Evolutionary conservation across 2,797 vertebrate genomes (phyloP).

Genomic region (Loriculus beryllinus): DNA sequence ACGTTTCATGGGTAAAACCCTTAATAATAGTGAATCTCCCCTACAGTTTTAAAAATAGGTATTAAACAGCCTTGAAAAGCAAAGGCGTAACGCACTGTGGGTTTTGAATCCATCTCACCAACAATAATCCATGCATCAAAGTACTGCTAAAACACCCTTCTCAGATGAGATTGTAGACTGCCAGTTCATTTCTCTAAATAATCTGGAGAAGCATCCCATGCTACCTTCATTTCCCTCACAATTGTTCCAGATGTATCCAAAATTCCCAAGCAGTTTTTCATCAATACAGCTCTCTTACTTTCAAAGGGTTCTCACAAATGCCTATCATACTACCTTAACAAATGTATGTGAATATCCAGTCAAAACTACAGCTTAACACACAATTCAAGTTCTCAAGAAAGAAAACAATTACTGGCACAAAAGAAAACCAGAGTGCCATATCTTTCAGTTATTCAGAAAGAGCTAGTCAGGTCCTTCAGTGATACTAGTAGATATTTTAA

Average conservation of each 20-base stretch:
- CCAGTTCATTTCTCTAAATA: not conserved
- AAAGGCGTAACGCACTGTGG: rapidly evolving
- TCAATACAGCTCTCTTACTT: not conserved
- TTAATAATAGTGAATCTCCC: not conserved
- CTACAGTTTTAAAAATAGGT: not conserved
- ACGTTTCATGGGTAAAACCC: not conserved
- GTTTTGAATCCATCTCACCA: not conserved
- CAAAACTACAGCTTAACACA: not conserved
- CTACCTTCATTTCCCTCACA: not conserved
- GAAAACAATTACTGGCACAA: not conserved
- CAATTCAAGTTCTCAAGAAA: not conserved
- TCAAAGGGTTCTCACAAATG: not conserved
- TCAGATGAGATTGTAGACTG: not conserved
- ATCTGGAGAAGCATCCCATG: not conserved
- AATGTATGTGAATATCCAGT: not conserved
- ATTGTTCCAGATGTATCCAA: not conserved
- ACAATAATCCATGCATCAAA: not conserved
- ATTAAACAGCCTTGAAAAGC: not conserved
- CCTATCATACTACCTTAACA: not conserved
- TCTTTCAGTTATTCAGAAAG: not conserved
- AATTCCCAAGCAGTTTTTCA: not conserved
- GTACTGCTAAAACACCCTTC: not conserved
- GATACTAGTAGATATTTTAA: not conserved
- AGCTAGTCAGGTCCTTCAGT: not conserved
- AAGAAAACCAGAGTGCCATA: not conserved